These are phyloP conservation scores for Desmophyllum pertusum DNA, from an alignment of 92 coral and sea anemone genomes.

Conservation along the genomic window DNA sequence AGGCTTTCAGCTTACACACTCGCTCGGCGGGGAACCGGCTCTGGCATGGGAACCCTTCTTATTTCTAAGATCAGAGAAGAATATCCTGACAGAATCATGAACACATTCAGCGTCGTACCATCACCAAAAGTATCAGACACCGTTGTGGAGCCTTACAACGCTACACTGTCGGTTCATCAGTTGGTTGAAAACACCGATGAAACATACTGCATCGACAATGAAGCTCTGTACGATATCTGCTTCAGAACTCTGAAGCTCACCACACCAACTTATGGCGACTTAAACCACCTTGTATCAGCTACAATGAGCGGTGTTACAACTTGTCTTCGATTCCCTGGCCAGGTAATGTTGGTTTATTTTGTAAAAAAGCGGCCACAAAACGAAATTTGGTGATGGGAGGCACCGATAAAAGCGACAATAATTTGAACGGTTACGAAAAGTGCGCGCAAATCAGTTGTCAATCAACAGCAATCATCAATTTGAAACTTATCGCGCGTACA, in stretches of 20 bases:
- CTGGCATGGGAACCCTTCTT: slow-evolving; percentile 99
- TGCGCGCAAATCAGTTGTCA: slow-evolving; percentile 1
- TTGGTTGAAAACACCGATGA: slow-evolving; percentile 99
- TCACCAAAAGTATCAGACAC: slow-evolving; percentile 99
- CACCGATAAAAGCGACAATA: neutral
- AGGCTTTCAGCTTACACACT: slow-evolving; percentile 99
- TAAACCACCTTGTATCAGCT: slow-evolving; percentile 97
- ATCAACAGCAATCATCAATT: too few relatives aligned
- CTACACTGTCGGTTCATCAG: slow-evolving; percentile 98
- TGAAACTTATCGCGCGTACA: neutral
- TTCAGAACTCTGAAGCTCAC: slow-evolving; percentile 97
- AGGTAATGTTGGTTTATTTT: slow-evolving; percentile 62
- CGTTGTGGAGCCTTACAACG: slow-evolving; percentile 99
- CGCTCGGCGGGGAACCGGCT: slow-evolving; percentile 99
- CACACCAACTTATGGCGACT: slow-evolving; percentile 98
- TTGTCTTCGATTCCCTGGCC: slow-evolving; percentile 98
- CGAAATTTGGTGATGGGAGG: neutral
- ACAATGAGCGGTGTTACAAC: slow-evolving; percentile 99
- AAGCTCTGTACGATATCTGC: slow-evolving; percentile 98
- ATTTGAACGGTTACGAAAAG: slow-evolving; percentile 8
- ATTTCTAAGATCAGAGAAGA: slow-evolving; percentile 98
- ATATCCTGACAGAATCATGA: slow-evolving; percentile 98
- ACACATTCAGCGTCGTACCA: slow-evolving; percentile 98
- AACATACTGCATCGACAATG: slow-evolving; percentile 99
- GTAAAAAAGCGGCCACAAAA: neutral